Evolutionary conservation across 2,113 vertebrate species (phyloP).

Genomic region (Anthoscopus minutus): DNA sequence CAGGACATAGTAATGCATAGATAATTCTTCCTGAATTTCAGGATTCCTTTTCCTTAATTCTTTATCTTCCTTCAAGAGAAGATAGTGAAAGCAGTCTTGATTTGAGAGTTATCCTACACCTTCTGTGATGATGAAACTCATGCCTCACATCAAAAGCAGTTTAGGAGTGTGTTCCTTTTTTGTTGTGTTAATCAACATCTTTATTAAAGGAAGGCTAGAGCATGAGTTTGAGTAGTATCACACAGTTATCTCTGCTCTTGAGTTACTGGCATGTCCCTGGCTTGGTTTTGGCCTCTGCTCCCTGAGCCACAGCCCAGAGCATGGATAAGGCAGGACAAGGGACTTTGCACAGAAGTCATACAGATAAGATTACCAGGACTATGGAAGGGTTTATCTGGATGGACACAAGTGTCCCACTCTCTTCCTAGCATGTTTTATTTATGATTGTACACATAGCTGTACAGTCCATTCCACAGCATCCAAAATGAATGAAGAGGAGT

Average conservation of each 20-base stretch:
- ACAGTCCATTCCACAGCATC: neutral
- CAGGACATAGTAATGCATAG: neutral
- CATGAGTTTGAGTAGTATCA: neutral
- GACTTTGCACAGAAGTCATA: neutral
- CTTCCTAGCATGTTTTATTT: neutral
- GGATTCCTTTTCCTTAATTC: neutral
- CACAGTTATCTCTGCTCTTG: neutral
- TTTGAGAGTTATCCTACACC: neutral
- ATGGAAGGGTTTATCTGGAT: neutral
- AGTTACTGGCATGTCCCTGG: fast-evolving
- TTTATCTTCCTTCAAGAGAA: neutral
- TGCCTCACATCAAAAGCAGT: neutral
- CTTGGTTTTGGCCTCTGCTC: neutral
- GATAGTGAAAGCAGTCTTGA: neutral
- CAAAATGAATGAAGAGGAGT: neutral
- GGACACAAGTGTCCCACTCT: neutral
- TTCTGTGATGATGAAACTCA: neutral
- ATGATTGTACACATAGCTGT: neutral
- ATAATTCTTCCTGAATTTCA: neutral
- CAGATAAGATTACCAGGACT: neutral
- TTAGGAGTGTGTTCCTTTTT: neutral
- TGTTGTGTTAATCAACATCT: neutral
- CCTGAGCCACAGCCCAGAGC: neutral
- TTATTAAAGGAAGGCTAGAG: neutral
- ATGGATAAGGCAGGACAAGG: neutral